Evolutionary conservation across 2,888 invertebrate genomes (phyloP).

Genomic region (Lochmaea crataegi): DNA sequence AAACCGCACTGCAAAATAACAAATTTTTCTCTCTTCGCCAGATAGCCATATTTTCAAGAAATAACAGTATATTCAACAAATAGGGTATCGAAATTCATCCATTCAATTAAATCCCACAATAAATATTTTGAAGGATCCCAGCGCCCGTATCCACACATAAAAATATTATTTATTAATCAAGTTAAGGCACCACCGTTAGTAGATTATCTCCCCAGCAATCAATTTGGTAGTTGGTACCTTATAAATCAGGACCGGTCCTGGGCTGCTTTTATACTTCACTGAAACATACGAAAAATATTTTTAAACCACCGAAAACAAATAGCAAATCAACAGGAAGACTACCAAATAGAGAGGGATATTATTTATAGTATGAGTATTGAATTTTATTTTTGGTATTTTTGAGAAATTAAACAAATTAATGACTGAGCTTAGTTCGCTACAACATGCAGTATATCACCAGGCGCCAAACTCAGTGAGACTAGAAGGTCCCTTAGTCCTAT

Average conservation of each 20-base stretch:
- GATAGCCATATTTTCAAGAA: neutral
- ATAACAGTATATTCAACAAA: conserved; percentile 34
- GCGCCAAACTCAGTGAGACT: too few species aligned
- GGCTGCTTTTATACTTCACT: neutral
- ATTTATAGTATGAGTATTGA: too few species aligned
- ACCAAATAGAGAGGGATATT: too few species aligned
- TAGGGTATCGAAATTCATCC: conserved; percentile 46
- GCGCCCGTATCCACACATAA: conserved; percentile 41
- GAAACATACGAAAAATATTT: neutral
- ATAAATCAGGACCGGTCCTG: conserved; percentile 11
- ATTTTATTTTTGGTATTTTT: too few species aligned
- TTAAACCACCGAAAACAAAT: too few species aligned
- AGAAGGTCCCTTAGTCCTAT: too few species aligned
- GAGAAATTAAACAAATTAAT: too few species aligned
- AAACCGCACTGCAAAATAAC: neutral
- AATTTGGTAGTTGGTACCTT: conserved; percentile 33
- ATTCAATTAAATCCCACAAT: conserved; percentile 44
- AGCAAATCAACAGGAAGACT: too few species aligned
- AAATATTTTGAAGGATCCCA: conserved; percentile 41
- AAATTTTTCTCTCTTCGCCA: neutral
- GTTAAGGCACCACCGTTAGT: conserved; percentile 45
- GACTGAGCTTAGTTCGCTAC: too few species aligned
- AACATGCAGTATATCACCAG: too few species aligned
- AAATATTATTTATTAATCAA: conserved; percentile 47
- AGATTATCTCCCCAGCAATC: conserved; percentile 46